A percentile compares a stretch with the other conserved stretches of the same genome.
These are phyloP conservation scores for Genyomyrus donnyi DNA, from an alignment of 2,113 vertebrate genomes.

Conservation along the genomic window DNA sequence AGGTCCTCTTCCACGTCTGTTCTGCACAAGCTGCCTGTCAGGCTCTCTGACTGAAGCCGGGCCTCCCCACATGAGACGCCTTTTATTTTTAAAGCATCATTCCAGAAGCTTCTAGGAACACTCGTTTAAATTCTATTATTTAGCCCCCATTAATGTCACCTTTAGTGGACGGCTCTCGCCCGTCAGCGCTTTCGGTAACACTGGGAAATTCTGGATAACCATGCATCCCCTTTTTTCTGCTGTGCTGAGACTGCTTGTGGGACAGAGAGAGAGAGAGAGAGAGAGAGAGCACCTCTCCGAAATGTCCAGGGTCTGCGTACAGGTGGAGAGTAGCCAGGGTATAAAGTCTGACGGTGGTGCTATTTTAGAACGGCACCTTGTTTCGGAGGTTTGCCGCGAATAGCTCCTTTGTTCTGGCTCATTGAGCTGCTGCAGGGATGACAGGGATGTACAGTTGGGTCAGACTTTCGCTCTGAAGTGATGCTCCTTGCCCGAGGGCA, in stretches of 20 bases:
- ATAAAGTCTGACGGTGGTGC: not conserved
- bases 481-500: slow-evolving; percentile 14
- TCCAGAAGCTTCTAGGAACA: not conserved
- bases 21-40: not conserved
- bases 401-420: slow-evolving; percentile 20
- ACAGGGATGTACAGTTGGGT: slow-evolving; percentile 11
- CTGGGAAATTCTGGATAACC: not conserved
- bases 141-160: not conserved
- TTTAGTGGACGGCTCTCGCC: not conserved
- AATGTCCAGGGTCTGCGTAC: not conserved
- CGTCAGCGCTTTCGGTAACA: not conserved
- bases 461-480: not conserved
- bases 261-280: not conserved
- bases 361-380: not conserved
- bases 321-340: not conserved
- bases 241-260: not conserved
- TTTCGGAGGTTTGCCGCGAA: slow-evolving; percentile 9
- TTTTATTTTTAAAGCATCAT: not conserved
- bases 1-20: not conserved
- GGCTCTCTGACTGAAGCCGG: not conserved
- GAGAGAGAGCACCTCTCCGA: not conserved
- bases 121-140: not conserved
- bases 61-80: not conserved
- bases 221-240: not conserved
- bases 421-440: slow-evolving; percentile 5